A percentile compares a stretch with the other conserved stretches of the same genome.
These are phyloP conservation scores for Chaenodraco wilsoni DNA, from an alignment of 2,797 vertebrate genomes.

Conservation along the genomic window DNA sequence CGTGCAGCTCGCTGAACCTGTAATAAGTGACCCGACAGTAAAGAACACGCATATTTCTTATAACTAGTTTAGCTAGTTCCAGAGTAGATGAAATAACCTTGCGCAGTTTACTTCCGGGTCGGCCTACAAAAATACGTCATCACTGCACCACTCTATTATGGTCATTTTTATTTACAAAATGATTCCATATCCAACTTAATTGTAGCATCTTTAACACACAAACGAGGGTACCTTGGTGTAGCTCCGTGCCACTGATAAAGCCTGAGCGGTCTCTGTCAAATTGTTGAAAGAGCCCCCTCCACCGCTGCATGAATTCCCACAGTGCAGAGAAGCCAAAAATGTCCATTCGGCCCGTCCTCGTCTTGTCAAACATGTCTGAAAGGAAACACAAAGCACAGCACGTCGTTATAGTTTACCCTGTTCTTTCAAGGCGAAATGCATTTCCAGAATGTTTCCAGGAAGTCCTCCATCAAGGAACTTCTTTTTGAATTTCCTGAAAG, in stretches of 20 bases:
- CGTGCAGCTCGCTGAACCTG: too few relatives aligned
- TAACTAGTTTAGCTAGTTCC: too few relatives aligned
- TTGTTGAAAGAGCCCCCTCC: conserved; percentile 93
- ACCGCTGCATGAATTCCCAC: conserved; percentile 92
- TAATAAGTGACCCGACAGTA: too few relatives aligned
- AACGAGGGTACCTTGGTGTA: conserved; percentile 90
- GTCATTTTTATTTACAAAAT: background rate
- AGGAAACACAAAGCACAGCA: conserved; percentile 13
- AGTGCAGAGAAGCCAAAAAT: conserved; percentile 91
- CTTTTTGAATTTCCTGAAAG: background rate
- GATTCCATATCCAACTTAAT: background rate
- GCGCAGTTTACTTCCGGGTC: too few relatives aligned
- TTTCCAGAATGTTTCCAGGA: background rate
- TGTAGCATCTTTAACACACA: background rate
- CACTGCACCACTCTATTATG: background rate
- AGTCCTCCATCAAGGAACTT: background rate
- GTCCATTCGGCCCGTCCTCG: conserved; percentile 89
- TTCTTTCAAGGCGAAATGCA: background rate
- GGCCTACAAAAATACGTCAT: too few relatives aligned
- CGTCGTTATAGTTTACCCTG: fast-evolving
- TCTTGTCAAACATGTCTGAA: conserved; percentile 96
- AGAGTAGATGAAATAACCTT: too few relatives aligned
- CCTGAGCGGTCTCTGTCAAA: conserved; percentile 92
- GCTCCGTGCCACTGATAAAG: conserved; percentile 87
- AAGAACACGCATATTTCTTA: too few relatives aligned